These are phyloP conservation scores for Suncus etruscus DNA, from an alignment of 2,113 vertebrate species.

Conservation along the genomic window DNA sequence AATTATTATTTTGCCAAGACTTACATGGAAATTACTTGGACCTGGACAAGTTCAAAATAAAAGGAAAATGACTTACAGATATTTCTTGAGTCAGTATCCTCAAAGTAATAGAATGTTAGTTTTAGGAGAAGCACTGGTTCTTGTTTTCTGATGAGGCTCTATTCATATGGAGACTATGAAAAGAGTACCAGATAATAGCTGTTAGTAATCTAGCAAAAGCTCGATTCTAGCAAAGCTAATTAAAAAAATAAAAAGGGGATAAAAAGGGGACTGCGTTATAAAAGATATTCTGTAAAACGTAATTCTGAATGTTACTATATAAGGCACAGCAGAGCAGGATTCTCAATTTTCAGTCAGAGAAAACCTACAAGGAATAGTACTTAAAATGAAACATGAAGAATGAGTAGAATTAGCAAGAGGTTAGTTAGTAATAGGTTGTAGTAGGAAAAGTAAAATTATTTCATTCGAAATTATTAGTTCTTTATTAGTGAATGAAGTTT, in stretches of 20 bases:
- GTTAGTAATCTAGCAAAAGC: neutral
- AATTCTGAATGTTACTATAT: neutral
- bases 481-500: neutral
- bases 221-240: neutral
- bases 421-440: neutral
- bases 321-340: neutral
- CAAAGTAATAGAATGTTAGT: neutral
- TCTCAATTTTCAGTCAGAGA: neutral
- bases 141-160: neutral
- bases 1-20: slow-evolving; percentile 7
- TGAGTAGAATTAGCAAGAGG: neutral
- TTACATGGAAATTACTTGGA: slow-evolving; percentile 16
- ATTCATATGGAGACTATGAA: neutral
- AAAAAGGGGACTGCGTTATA: neutral
- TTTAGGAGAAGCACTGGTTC: neutral
- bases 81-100: slow-evolving; percentile 35
- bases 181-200: neutral
- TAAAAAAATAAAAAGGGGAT: no score
- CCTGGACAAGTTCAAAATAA: slow-evolving; percentile 38
- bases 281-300: neutral
- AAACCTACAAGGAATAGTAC: neutral
- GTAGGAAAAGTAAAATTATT: neutral
- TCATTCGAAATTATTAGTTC: neutral
- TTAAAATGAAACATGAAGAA: neutral
- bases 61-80: slow-evolving; percentile 5